Evolutionary conservation across 2,797 vertebrate species (phyloP).

Genomic region (Echeneis naucrates): DNA sequence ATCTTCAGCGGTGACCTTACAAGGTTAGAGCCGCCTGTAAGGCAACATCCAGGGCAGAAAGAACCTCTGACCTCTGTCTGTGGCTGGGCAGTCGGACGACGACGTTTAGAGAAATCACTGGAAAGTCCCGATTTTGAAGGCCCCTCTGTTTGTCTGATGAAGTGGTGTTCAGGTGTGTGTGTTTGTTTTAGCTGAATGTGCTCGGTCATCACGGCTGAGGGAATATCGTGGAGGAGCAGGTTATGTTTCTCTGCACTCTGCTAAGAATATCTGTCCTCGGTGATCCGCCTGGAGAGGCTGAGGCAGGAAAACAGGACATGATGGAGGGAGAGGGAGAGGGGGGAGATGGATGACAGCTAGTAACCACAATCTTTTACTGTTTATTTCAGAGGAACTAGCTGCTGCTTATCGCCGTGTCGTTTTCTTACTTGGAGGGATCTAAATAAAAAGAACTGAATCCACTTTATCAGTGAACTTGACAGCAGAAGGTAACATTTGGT

Average conservation of each 20-base stretch:
- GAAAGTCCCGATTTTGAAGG: too few relatives aligned
- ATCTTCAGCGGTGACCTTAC: too few relatives aligned
- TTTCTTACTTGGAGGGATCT: background rate
- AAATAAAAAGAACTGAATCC: background rate
- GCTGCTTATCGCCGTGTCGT: rapidly evolving
- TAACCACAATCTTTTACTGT: background rate
- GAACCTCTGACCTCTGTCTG: too few relatives aligned
- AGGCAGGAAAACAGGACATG: constrained; percentile 16
- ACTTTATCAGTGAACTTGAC: background rate
- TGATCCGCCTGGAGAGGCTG: background rate
- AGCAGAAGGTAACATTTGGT: background rate
- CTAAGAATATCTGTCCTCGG: constrained; percentile 28
- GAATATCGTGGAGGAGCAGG: background rate
- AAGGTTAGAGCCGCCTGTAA: background rate
- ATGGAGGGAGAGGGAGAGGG: background rate
- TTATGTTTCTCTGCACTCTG: constrained; percentile 21
- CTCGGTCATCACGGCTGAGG: background rate
- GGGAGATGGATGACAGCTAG: background rate
- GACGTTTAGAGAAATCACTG: too few relatives aligned
- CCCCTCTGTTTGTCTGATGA: too few relatives aligned
- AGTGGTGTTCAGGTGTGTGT: background rate
- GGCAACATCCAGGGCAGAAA: background rate
- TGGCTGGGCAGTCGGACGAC: too few relatives aligned
- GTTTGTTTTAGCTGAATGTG: too few relatives aligned
- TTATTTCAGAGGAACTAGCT: background rate